Evolutionary conservation across 2,113 vertebrate genomes (phyloP).

Genomic region (Pygoscelis adeliae): DNA sequence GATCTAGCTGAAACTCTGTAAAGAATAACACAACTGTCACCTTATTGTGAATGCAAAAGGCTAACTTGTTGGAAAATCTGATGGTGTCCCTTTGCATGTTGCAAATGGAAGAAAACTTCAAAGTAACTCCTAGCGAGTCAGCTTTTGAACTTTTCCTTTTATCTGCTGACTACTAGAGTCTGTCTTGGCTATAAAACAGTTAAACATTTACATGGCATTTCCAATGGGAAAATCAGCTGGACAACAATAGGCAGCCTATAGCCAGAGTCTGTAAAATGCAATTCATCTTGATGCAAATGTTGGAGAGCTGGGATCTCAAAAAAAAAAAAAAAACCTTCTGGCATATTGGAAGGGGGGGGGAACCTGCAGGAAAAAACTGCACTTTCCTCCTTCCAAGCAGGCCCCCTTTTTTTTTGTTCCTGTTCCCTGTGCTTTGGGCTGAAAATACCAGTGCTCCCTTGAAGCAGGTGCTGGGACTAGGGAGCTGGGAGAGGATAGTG

Average conservation of each 20-base stretch:
- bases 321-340: background rate
- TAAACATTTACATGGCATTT: background rate
- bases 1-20: background rate
- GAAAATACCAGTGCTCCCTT: background rate
- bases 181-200: background rate
- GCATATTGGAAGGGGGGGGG: background rate
- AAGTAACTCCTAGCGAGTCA: background rate
- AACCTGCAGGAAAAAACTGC: background rate
- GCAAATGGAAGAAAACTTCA: slow-evolving; percentile 24
- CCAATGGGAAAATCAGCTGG: slow-evolving; percentile 52
- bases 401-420: background rate
- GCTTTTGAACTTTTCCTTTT: slow-evolving; percentile 50
- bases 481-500: background rate
- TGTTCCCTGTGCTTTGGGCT: background rate
- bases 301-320: background rate
- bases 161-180: background rate
- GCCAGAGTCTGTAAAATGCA: background rate
- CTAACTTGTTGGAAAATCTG: background rate
- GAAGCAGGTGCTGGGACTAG: slow-evolving; percentile 39
- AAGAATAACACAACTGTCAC: background rate
- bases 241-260: slow-evolving; percentile 19
- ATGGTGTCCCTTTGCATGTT: background rate
- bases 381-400: background rate
- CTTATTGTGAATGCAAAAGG: background rate
- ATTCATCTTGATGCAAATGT: background rate